Conservation (phyloP, 2,797 vertebrate species). For the Glossophaga mutica region DNA sequence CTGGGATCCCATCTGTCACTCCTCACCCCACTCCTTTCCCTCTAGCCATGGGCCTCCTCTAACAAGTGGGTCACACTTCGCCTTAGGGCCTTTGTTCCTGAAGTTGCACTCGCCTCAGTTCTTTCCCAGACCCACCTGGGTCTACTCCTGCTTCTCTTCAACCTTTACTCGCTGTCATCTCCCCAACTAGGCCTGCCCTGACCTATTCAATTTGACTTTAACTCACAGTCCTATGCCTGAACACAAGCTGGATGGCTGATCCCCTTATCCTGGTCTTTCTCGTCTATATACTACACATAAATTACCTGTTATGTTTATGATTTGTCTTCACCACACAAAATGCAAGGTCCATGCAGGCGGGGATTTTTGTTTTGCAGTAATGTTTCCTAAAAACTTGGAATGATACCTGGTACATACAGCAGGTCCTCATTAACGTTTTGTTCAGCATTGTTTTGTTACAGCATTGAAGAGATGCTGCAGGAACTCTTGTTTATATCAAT, state of each 20-base stretch:
- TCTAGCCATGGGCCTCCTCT: not conserved
- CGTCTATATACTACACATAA: not conserved
- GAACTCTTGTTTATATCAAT: not conserved
- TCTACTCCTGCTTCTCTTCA: not conserved
- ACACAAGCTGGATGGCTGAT: not conserved
- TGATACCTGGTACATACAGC: not conserved
- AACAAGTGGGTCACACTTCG: not conserved
- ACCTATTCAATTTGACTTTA: not conserved
- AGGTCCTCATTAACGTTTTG: not conserved
- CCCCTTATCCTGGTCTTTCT: not conserved
- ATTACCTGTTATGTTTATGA: not conserved
- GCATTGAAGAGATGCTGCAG: not conserved
- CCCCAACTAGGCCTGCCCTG: not conserved
- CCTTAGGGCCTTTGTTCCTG: not conserved
- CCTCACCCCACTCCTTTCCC: not conserved
- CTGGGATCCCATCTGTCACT: not conserved
- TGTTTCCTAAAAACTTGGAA: not conserved
- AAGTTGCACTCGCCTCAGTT: not conserved
- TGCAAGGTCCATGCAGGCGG: not conserved
- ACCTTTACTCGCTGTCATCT: not conserved
- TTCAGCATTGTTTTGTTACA: not conserved
- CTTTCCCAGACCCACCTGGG: rapidly evolving
- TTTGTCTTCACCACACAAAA: not conserved
- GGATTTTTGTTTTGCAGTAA: not conserved
- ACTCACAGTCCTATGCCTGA: not conserved